Base-by-base conservation (phyloP, 2,888 invertebrate genomes). In the Eilema sororculum region DNA sequence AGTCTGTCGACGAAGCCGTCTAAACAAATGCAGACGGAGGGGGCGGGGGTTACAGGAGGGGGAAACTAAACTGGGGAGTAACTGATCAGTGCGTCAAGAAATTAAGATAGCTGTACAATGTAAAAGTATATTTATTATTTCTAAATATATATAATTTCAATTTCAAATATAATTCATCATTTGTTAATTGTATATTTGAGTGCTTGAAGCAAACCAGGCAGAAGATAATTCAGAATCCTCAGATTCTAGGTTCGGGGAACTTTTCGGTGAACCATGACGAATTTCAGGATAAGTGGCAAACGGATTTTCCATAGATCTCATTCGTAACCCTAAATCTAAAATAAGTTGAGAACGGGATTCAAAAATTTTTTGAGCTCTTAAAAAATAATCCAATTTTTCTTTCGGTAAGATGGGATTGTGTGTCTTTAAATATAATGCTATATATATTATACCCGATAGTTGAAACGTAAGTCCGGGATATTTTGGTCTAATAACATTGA, bases 391-490 rank as follows among this genome's bases (percentile, higher is more conserved):
- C 41, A 66, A 20, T 30, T 88, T 86, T 6, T 86, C 74, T 70
- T 83, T 71, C 10, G 92, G 80, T 0, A 88, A 86, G 0, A 78
- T 82, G 6, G 91, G 86, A 86, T 96, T 96, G 71, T 95, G 89
- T 8, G 91, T 87, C 88, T 97, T 97, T 66, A 97, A 86, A 86
- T 93, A 95, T 46, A 96, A 84, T 5, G 95, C 97, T 58, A 97
- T 88, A 73, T 94, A 94, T 63, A 97, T 85, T 0, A 96, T 87
- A 0, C 95, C 97, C 0, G 96, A 96, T 9, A 91, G 68, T 63
- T 88, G 77, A 52, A 94, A 86, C 74, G 90, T 89, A 28, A 97
- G 88, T 1, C 96, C 96, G 0, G 96, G 96, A 80, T 97, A 95
- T 77, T 97, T 96, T 0, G 97, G 97, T 72, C 97, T 92, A 24